phyloP scores from a whole-genome alignment of 2,113 vertebrate species.

The Ailurus styani region DNA sequence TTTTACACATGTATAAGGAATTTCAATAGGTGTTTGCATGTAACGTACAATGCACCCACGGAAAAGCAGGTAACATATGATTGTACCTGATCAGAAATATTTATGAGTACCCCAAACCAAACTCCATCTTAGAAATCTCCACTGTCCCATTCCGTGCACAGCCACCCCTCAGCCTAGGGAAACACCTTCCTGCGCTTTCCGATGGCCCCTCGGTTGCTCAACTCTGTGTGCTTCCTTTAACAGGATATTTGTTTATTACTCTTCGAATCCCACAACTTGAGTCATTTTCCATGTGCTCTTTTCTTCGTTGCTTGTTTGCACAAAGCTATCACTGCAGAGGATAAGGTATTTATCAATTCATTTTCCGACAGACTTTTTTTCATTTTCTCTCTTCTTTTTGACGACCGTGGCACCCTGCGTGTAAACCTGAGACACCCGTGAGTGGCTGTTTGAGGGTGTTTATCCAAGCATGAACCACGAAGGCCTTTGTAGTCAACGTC shows the following conservation, averaged over 20 bases:
- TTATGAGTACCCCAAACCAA: no score
- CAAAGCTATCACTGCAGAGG: neutral
- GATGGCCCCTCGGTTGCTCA: neutral
- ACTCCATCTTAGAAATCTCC: neutral
- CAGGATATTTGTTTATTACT: neutral
- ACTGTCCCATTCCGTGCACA: fast-evolving
- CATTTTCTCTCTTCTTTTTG: neutral
- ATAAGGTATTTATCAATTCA: neutral
- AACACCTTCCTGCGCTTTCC: neutral
- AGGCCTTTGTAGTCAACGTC: neutral
- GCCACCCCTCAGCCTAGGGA: no score
- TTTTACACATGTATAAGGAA: neutral
- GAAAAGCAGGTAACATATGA: neutral
- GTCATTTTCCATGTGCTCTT: neutral
- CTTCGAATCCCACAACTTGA: neutral
- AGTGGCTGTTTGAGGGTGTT: neutral
- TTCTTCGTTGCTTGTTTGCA: neutral
- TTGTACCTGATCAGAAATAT: neutral
- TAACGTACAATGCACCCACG: fast-evolving
- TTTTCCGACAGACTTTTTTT: neutral
- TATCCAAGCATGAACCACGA: neutral
- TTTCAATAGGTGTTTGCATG: neutral
- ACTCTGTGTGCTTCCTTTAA: neutral
- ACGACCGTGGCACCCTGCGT: fast-evolving
- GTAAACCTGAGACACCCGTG: neutral